Conservation (phyloP, 2,113 vertebrate genomes). For the Abramis brama region DNA sequence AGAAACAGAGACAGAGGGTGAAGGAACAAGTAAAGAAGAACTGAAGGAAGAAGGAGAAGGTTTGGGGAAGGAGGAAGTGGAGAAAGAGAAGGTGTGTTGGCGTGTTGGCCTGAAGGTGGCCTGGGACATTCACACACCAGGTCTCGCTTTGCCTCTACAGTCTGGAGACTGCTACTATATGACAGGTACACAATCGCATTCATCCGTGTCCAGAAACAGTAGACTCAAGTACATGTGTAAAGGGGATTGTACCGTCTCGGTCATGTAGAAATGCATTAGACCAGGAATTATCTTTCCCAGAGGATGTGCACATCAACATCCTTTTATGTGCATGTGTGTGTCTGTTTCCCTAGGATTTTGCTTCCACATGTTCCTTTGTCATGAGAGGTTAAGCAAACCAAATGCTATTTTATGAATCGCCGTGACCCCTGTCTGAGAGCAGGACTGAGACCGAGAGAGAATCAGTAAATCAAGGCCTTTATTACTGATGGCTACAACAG, state of each 20-base stretch:
- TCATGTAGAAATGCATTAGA: slow-evolving; percentile 37
- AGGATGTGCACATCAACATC: slow-evolving; percentile 52
- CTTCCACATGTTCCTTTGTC: slow-evolving; percentile 64
- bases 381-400: slow-evolving; percentile 75
- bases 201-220: slow-evolving; percentile 36
- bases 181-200: slow-evolving; percentile 68
- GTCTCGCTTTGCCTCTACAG: slow-evolving; percentile 89
- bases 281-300: slow-evolving; percentile 61
- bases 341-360: slow-evolving; percentile 49
- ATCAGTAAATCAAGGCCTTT: slow-evolving; percentile 76
- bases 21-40: slow-evolving; percentile 32
- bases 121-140: slow-evolving; percentile 96
- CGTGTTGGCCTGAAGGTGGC: slow-evolving; percentile 93
- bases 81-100: slow-evolving; percentile 80
- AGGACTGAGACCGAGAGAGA: slow-evolving; percentile 61
- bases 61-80: slow-evolving; percentile 77
- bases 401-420: slow-evolving; percentile 78
- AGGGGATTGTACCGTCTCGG: neutral
- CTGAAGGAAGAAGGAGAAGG: slow-evolving; percentile 50
- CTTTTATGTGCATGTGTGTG: slow-evolving; percentile 19
- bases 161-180: slow-evolving; percentile 93
- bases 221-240: slow-evolving; percentile 27
- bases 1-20: slow-evolving; percentile 25
- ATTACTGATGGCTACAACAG: slow-evolving; percentile 74
- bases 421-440: slow-evolving; percentile 64